phyloP scores from a whole-genome alignment of 2,113 vertebrate genomes.

The Saimiri boliviensis region DNA sequence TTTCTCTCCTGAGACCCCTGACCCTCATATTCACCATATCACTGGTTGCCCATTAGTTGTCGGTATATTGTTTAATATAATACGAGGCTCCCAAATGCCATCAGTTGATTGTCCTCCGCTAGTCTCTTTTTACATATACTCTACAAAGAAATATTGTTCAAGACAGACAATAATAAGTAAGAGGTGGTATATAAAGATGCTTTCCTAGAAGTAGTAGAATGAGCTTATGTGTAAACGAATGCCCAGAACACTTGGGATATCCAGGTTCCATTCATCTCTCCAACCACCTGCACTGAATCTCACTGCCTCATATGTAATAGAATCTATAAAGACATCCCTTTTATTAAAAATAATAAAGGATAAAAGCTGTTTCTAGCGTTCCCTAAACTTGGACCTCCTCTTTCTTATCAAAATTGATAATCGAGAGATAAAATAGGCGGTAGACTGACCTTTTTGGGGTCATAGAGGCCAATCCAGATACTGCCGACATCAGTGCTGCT shows the following conservation, averaged over 20 bases:
- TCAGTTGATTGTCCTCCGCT: neutral
- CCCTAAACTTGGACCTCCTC: neutral
- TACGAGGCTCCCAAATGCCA: neutral
- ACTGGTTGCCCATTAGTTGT: neutral
- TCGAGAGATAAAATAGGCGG: neutral
- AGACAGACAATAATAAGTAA: neutral
- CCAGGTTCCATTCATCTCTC: neutral
- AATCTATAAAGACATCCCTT: neutral
- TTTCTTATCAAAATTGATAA: neutral
- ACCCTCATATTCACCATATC: neutral
- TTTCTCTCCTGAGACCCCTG: neutral
- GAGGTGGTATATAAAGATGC: neutral
- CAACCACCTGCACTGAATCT: neutral
- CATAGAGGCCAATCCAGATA: neutral
- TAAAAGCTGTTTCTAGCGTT: neutral
- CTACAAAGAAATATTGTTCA: neutral
- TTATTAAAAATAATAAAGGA: neutral
- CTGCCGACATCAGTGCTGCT: rapidly evolving
- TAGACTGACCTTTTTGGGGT: neutral
- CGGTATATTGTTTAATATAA: neutral
- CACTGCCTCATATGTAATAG: no score
- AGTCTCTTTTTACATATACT: neutral
- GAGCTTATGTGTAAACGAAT: neutral
- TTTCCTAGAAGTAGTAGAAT: neutral
- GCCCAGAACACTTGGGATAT: neutral